Evolutionary conservation across 2,888 invertebrate species (phyloP), one percentile per base, ranked within the genome.

Genomic region (Amblyjoppa fuscipennis): DNA sequence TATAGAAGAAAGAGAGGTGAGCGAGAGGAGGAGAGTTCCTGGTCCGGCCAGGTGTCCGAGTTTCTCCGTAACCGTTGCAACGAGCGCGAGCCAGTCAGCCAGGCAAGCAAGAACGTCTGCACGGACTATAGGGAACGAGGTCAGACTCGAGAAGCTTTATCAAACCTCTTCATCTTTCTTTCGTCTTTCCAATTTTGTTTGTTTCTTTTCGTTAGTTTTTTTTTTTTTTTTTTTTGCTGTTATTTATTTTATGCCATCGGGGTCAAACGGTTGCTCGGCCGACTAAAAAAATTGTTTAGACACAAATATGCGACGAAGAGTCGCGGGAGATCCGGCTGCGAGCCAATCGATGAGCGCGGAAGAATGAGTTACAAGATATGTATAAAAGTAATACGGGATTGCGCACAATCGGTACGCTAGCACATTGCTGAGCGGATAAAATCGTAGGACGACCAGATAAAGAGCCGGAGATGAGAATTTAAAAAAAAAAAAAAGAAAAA

Each of bases 31-130:
- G 84, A 81, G 83, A 87, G 87, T 88, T 88, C 88, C 88, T 88
- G 88, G 87, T 87, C 86, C 85, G 88, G 86, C 87, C 88, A 88
- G 88, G 88, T 88, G 88, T 88, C 87, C 87, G 88, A 88, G 88
- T 88, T 88, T 88, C 87, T 87, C 87, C 81, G 87, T 85, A 83
- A 85, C 85, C 85, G 85, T 85, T 85, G 85, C 83, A 80, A 83
- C 77, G 38, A 77, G 77, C 68, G 41, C 68, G 66, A 68, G 80
- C 73, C 79, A 73, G 74, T 77, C 83, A 77, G 77, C 83, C 83
- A 68, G 78, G 66, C 83, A 28, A 78, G 64, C 74, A 73, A 75
- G 80, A 83, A 82, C 82, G 70, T 82, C 81, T 81, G 73, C 77
- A 51, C 84, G 69, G 81, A 77, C 78, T 81, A 78, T 70, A 69